phyloP scores from a whole-genome alignment of 2,113 vertebrate genomes.

The Ardeotis arabs region DNA sequence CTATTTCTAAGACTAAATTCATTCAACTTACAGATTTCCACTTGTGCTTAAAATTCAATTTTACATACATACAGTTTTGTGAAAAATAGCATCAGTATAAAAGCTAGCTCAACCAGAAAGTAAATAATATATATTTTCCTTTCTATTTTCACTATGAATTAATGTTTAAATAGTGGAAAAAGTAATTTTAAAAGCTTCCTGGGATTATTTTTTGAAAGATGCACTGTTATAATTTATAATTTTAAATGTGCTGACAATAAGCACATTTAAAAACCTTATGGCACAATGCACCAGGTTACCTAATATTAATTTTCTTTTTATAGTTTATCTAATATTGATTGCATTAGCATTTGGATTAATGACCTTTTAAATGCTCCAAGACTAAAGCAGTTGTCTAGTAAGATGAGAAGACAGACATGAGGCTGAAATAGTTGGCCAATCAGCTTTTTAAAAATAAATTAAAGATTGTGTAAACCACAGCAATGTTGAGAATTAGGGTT shows the following conservation, averaged over 20 bases:
- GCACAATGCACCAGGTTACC: conserved; percentile 49
- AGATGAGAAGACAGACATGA: conserved; percentile 8
- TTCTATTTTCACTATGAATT: conserved; percentile 13
- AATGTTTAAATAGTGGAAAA: conserved; percentile 23
- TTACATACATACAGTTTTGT: not conserved
- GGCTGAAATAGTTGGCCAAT: conserved; percentile 52
- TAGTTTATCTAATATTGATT: conserved; percentile 77
- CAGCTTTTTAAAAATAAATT: conserved; percentile 59
- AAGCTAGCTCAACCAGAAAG: conserved; percentile 1
- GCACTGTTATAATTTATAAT: conserved; percentile 34
- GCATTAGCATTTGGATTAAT: conserved; percentile 76
- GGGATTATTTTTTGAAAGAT: conserved; percentile 11
- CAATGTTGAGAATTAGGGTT: conserved; percentile 40
- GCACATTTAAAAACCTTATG: conserved; percentile 49
- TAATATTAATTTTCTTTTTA: conserved; percentile 78
- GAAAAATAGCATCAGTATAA: not conserved
- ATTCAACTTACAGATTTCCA: not conserved
- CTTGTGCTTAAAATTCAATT: not conserved
- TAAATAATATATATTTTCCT: conserved; percentile 1
- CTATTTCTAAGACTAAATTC: not conserved
- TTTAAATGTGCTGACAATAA: conserved; percentile 52
- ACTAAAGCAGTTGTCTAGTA: conserved; percentile 35
- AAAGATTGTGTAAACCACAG: conserved; percentile 35
- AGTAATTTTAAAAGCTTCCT: conserved; percentile 18
- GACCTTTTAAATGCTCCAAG: conserved; percentile 68